Conservation (phyloP, 1,140 invertebrate species). For the Cydia pomonella region DNA sequence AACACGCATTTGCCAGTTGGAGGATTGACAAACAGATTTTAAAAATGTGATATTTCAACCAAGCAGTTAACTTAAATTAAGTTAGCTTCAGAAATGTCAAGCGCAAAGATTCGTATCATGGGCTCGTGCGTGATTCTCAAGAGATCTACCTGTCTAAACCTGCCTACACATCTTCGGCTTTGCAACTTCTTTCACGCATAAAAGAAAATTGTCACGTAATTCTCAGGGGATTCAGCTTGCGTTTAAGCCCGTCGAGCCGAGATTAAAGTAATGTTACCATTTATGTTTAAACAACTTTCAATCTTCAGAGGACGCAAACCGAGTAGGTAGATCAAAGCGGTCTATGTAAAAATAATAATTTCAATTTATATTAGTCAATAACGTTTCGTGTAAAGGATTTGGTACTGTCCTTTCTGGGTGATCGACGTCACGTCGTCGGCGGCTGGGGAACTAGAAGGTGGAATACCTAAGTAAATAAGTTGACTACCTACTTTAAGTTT, state of each 20-base stretch:
- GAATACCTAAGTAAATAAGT: no score
- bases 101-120: constrained; percentile 1
- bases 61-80: neutral
- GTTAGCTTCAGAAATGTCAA: neutral
- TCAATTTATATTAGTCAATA: no score
- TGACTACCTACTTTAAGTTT: no score
- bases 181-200: constrained; percentile 8
- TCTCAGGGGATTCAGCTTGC: neutral
- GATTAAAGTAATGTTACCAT: neutral
- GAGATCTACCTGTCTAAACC: constrained; percentile 9
- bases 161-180: constrained; percentile 10
- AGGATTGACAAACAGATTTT: neutral
- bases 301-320: neutral
- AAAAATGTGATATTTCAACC: neutral
- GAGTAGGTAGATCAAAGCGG: neutral
- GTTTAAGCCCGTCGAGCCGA: constrained; percentile 2
- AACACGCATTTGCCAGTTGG: no score
- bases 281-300: neutral
- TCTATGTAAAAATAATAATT: no score
- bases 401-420: no score
- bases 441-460: no score
- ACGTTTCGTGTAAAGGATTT: no score
- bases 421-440: no score
- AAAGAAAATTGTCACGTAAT: constrained; percentile 19
- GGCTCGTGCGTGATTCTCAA: neutral